Evolutionary conservation across 2,888 invertebrate genomes (phyloP).

Genomic region (Hydroisotoma schaefferi): DNA sequence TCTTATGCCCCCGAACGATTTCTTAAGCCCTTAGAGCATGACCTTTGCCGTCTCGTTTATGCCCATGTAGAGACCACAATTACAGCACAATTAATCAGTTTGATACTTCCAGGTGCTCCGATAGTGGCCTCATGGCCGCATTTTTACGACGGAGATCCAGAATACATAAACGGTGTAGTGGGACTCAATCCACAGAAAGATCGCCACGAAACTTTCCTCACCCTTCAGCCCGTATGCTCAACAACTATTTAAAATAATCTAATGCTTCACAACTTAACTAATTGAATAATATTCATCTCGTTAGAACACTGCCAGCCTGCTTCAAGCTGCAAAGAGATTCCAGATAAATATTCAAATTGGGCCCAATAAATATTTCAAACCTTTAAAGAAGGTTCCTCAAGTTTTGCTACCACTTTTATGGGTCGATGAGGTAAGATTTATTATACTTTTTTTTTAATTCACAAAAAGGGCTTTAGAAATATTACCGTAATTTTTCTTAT

Average conservation of each 20-base stretch:
- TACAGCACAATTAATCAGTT: too few relatives aligned
- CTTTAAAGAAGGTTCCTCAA: conserved; percentile 24
- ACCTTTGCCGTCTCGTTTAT: too few relatives aligned
- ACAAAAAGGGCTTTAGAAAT: too few relatives aligned
- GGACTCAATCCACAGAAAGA: conserved; percentile 36
- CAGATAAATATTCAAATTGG: conserved; percentile 30
- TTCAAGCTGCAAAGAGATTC: conserved; percentile 20
- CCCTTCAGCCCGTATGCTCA: conserved; percentile 35
- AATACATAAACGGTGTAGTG: conserved; percentile 19
- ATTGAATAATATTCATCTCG: conserved; percentile 5
- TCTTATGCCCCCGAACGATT: too few relatives aligned
- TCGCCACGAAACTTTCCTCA: conserved; percentile 33
- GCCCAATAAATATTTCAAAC: conserved; percentile 18
- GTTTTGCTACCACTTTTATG: conserved; percentile 36
- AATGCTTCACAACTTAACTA: neutral
- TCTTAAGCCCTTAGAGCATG: too few relatives aligned
- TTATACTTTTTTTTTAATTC: too few relatives aligned
- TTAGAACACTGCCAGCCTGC: conserved; percentile 22
- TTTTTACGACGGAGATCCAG: conserved; percentile 46
- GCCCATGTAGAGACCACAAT: too few relatives aligned
- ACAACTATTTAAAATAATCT: neutral
- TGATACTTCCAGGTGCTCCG: conserved; percentile 27
- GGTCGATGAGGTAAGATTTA: conserved; percentile 37
- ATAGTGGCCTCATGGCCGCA: conserved; percentile 38
- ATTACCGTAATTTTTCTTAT: too few relatives aligned